Conservation (phyloP, 1,140 invertebrate species). For the Ostrea denselamellosa region DNA sequence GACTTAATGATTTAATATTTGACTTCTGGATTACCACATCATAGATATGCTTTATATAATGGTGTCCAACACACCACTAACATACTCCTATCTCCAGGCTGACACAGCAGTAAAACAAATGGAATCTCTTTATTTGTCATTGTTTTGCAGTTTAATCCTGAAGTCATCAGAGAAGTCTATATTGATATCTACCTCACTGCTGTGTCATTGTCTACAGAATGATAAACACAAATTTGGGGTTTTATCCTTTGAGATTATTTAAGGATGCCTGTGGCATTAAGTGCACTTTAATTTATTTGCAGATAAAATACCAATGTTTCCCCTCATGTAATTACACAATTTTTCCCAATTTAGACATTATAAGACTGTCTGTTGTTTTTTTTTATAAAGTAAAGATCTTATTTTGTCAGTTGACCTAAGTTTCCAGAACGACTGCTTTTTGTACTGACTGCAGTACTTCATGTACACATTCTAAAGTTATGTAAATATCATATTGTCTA, state of each 20-base stretch:
- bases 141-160: background rate
- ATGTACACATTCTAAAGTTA: no score
- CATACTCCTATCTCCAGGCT: background rate
- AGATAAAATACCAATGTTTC: background rate
- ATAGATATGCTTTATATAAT: background rate
- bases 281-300: background rate
- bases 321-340: background rate
- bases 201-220: no score
- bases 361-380: background rate
- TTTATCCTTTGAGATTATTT: no score
- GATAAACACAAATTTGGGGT: no score
- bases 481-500: no score
- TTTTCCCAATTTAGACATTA: background rate
- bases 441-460: no score
- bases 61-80: background rate
- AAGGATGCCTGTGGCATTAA: no score
- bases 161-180: background rate
- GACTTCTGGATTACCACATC: no score
- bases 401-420: no score
- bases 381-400: background rate
- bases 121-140: constrained; percentile 21
- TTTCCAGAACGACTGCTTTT: no score
- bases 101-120: background rate
- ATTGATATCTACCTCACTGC: background rate
- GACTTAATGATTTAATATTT: no score